Evolutionary conservation across 1,140 invertebrate species (phyloP), one percentile per base, ranked within the genome.

Genomic region (Drosophila ananassae): DNA sequence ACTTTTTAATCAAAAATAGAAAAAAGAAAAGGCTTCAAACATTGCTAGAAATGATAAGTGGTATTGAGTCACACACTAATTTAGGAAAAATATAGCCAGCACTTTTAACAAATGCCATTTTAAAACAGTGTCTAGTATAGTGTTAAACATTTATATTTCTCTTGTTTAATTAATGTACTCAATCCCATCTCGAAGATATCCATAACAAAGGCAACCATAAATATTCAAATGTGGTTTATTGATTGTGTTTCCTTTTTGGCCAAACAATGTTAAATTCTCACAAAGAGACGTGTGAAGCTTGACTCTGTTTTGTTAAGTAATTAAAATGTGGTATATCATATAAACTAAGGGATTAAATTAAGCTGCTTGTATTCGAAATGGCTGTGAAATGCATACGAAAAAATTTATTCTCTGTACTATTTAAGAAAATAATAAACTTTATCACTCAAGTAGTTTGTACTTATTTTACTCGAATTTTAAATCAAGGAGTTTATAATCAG

Each of bases 301-400:
- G 8, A 9, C 13, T 44, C 41, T 1, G 41, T 17, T 41, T 10
- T 22, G 46, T 17, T 51, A 37, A 37, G 24, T 52, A 63, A 46
- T 34, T 44, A 41, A 44, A 39, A 44, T 21, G 32, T 44, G 47
- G 25, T 13, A n/a, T 17, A 17, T 32, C 12, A 12, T 22, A 0
- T 5, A 44, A 22, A 32, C 13, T 7, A 13, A 17, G 6, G 22
- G 21, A 28, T 25, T 39, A 37, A 60, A 60, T 25, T 7, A 60
- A 60, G 22, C 47, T 12, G 3, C 9, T 59, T 17, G 28, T 17
- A 50, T 59, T 10, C 7, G 48, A 32, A 58, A 21, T 13, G n/a
- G n/a, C 39, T n/a, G 9, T 0, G 12, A 37, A 37, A 37, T 37
- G 10, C 10, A n/a, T n/a, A n/a, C n/a, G n/a, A n/a, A n/a, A n/a